phyloP scores from a whole-genome alignment of 1,140 invertebrate genomes.

The Cephus cinctus region DNA sequence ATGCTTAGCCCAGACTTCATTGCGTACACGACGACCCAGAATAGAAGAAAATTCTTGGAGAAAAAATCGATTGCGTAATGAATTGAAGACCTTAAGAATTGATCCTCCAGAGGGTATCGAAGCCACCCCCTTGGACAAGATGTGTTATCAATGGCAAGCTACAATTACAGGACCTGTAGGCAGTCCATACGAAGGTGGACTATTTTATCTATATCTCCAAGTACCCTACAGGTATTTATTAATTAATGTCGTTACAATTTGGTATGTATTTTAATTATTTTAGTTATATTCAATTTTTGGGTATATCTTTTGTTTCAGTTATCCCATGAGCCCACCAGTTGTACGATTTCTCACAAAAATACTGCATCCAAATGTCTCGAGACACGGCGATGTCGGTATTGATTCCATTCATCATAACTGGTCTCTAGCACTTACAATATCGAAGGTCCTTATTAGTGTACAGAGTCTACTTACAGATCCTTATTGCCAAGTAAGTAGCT shows the following conservation, averaged over 20 bases:
- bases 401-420: conserved; percentile 96
- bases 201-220: conserved; percentile 92
- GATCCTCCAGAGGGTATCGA: conserved; percentile 90
- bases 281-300: conserved; percentile 13
- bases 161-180: conserved; percentile 84
- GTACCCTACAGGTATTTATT: conserved; percentile 68
- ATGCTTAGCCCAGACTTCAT: conserved; percentile 77
- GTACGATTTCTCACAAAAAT: conserved; percentile 89
- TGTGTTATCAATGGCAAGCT: conserved; percentile 88
- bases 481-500: conserved; percentile 69
- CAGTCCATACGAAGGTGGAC: conserved; percentile 90
- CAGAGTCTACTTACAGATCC: conserved; percentile 93
- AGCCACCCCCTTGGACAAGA: conserved; percentile 79
- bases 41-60: conserved; percentile 74
- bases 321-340: conserved; percentile 88
- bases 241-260: conserved; percentile 2
- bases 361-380: conserved; percentile 91
- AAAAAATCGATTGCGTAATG: conserved; percentile 69
- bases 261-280: conserved; percentile 4
- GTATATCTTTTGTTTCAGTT: conserved; percentile 67
- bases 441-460: conserved; percentile 85
- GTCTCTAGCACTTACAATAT: conserved; percentile 89
- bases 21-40: conserved; percentile 60
- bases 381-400: conserved; percentile 94
- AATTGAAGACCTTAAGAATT: conserved; percentile 72